Conservation (phyloP, 2,797 vertebrate genomes). For the Pachyuromys duprasi region DNA sequence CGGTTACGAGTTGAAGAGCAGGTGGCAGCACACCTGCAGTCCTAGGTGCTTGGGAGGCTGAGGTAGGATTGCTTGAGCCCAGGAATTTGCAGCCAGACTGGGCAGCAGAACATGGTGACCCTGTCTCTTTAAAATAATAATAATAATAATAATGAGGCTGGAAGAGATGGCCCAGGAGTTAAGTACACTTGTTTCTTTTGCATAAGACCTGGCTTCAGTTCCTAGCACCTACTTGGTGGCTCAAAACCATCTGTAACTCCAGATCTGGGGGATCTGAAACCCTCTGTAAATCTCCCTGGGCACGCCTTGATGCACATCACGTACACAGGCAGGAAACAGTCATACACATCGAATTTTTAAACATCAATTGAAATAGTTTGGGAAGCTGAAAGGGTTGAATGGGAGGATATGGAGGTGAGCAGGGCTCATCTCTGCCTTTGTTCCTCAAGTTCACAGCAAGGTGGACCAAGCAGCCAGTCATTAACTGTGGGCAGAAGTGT, state of each 20-base stretch:
- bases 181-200: not conserved
- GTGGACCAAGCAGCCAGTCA: accelerated
- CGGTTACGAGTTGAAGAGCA: not conserved
- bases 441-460: not conserved
- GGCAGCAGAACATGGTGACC: not conserved
- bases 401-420: not conserved
- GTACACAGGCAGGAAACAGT: not conserved
- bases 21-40: too few relatives aligned
- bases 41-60: not conserved
- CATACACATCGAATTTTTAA: not conserved
- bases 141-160: too few relatives aligned
- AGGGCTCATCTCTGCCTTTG: not conserved
- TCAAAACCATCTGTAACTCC: not conserved
- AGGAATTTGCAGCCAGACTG: not conserved
- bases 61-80: not conserved
- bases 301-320: not conserved
- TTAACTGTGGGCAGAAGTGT: not conserved
- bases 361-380: not conserved
- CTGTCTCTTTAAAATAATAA: not conserved
- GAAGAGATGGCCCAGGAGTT: not conserved
- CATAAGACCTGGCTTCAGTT: not conserved
- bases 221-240: not conserved
- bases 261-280: not conserved
- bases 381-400: not conserved
- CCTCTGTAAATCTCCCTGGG: too few relatives aligned